Conservation (phyloP, 2,797 vertebrate genomes). For the Lateolabrax maculatus region DNA sequence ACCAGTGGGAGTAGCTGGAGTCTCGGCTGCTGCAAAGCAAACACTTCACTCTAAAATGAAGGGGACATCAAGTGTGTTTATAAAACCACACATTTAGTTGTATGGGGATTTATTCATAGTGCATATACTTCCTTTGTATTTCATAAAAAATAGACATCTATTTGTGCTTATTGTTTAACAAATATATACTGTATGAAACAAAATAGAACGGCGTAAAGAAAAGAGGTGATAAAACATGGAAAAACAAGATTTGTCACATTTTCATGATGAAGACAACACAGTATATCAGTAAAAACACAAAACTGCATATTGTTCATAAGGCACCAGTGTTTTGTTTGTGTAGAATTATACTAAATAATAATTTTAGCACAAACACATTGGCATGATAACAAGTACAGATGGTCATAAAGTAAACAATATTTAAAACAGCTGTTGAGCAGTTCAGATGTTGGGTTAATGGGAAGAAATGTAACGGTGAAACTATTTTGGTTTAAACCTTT, state of each 20-base stretch:
- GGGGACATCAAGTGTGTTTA: constrained; percentile 39
- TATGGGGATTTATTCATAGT: constrained; percentile 67
- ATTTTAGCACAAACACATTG: constrained; percentile 53
- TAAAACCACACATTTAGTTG: constrained; percentile 50
- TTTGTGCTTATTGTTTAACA: constrained; percentile 49
- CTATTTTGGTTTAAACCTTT: constrained; percentile 24
- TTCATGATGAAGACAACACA: constrained; percentile 31
- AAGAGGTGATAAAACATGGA: background rate
- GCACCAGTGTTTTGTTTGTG: constrained; percentile 50
- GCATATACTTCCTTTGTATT: constrained; percentile 48
- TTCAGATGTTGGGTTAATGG: background rate
- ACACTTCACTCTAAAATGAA: constrained; percentile 57
- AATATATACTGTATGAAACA: constrained; percentile 58
- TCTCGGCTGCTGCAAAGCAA: constrained; percentile 41
- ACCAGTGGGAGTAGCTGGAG: constrained; percentile 31
- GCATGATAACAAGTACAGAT: constrained; percentile 37
- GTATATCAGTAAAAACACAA: constrained; percentile 4
- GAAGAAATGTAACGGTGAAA: constrained; percentile 27
- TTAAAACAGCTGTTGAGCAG: constrained; percentile 7
- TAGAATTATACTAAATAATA: constrained; percentile 3
- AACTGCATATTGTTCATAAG: constrained; percentile 60
- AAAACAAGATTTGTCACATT: constrained; percentile 38
- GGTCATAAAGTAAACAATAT: constrained; percentile 19
- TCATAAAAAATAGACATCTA: constrained; percentile 66
- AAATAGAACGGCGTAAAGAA: constrained; percentile 22